These are phyloP conservation scores for Periparus ater DNA, from an alignment of 2,797 vertebrate species.

Conservation along the genomic window DNA sequence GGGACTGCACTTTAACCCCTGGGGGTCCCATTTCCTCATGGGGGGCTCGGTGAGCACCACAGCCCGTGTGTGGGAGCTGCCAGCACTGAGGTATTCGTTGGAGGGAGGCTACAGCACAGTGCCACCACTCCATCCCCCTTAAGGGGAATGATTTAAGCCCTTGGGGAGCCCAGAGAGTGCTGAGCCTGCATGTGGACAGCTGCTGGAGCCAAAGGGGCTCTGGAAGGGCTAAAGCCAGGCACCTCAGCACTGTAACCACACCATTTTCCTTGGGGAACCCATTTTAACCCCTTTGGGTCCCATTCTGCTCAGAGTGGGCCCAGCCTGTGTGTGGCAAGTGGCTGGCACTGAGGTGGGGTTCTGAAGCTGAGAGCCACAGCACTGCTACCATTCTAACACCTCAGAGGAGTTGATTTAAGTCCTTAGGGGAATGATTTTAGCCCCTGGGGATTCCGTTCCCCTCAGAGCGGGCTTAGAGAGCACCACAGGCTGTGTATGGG, in stretches of 20 bases:
- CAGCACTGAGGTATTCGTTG: accelerated
- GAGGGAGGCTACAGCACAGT: background rate
- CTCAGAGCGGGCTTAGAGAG: background rate
- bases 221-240: background rate
- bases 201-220: background rate
- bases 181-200: background rate
- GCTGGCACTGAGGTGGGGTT: background rate
- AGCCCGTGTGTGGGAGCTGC: background rate
- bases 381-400: background rate
- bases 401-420: background rate
- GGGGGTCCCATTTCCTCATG: background rate
- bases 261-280: background rate
- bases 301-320: background rate
- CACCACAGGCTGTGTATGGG: background rate
- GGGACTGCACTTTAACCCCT: background rate
- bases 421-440: background rate
- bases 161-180: background rate
- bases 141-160: background rate
- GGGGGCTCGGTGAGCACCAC: background rate
- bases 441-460: background rate
- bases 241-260: background rate
- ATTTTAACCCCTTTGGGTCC: background rate
- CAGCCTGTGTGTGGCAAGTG: background rate
- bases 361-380: background rate
- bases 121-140: background rate